phyloP scores from a whole-genome alignment of 2,888 invertebrate genomes.

The Strigamia maritima region DNA sequence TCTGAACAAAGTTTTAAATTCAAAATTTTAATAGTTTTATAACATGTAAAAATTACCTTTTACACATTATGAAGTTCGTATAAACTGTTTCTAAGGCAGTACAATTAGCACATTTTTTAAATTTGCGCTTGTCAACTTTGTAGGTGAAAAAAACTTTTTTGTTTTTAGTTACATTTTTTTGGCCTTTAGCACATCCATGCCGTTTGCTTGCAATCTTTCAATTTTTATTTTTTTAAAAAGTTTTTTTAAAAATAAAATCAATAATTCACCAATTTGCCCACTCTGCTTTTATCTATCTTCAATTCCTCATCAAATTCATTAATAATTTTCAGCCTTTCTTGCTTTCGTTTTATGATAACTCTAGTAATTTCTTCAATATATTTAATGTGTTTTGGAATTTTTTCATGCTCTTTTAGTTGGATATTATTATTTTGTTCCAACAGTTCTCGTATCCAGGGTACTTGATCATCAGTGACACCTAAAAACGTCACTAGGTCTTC shows the following conservation, averaged over 20 bases:
- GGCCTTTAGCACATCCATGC: background rate
- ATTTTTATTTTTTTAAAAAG: background rate
- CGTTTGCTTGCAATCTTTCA: background rate
- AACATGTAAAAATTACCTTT: background rate
- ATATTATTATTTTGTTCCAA: background rate
- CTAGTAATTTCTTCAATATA: background rate
- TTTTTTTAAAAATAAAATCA: background rate
- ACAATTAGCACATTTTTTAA: background rate
- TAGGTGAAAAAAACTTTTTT: background rate
- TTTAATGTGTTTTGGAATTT: background rate
- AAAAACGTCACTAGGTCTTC: background rate
- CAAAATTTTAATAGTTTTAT: background rate
- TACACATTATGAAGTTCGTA: background rate
- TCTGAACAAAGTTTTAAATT: background rate
- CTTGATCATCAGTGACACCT: background rate
- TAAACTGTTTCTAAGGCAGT: background rate
- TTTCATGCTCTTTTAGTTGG: background rate
- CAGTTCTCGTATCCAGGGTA: background rate
- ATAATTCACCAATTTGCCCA: background rate
- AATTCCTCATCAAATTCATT: background rate
- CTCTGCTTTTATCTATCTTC: background rate
- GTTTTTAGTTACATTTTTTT: background rate
- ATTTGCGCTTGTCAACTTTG: background rate
- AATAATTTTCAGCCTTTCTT: background rate
- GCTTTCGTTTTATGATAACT: background rate